Evolutionary conservation across 1,140 invertebrate species (phyloP).

Genomic region (Microplitis mediator): DNA sequence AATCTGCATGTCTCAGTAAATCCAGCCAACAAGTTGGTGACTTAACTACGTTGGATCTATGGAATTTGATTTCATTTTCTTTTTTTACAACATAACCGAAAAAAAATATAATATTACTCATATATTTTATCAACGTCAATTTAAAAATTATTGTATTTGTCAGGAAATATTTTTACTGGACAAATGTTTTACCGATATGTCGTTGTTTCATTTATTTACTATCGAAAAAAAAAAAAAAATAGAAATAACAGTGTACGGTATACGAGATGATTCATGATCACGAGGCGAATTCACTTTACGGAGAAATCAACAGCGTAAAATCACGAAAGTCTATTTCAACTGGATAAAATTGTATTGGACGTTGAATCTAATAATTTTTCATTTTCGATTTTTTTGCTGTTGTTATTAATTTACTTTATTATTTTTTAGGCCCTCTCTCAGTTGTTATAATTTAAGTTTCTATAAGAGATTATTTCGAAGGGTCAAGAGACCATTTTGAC

Average conservation of each 20-base stretch:
- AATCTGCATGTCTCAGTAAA: background rate
- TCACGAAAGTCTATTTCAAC: background rate
- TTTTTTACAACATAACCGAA: no score
- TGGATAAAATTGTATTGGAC: constrained; percentile 4
- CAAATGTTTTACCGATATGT: constrained; percentile 29
- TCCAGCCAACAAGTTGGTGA: no score
- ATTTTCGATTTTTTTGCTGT: no score
- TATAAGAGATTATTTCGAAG: constrained; percentile 11
- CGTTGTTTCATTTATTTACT: constrained; percentile 1
- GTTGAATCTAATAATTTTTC: background rate
- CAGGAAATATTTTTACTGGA: constrained; percentile 17
- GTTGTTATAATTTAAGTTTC: constrained; percentile 11
- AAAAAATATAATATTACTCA: background rate
- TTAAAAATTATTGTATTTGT: constrained; percentile 20
- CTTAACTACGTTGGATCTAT: no score
- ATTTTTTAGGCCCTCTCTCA: background rate
- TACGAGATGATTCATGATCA: constrained; percentile 31
- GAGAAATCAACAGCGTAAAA: background rate
- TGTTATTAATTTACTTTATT: constrained; percentile 14
- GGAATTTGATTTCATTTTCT: no score
- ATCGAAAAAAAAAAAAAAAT: background rate
- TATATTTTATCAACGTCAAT: constrained; percentile 11
- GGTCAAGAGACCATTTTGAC: constrained; percentile 9
- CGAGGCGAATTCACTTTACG: constrained; percentile 9
- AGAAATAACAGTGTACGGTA: background rate